phyloP scores from a whole-genome alignment of 2,113 vertebrate genomes.

The Triplophysa dalaica region DNA sequence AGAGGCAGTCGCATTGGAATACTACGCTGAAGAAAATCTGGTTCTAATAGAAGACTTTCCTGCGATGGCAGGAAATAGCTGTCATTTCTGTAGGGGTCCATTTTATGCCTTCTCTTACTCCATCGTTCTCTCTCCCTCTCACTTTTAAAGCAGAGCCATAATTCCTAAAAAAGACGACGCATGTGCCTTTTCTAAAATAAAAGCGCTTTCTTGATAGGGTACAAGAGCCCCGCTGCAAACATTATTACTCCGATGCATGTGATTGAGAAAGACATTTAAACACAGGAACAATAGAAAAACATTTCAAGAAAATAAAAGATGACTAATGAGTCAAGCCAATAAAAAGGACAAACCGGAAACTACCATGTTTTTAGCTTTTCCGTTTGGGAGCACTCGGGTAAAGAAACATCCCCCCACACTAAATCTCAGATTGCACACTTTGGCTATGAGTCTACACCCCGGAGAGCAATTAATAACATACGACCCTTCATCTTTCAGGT shows the following conservation, averaged over 20 bases:
- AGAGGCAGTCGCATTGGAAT: conserved; percentile 52
- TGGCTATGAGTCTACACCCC: conserved; percentile 17
- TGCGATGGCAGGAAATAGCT: conserved; percentile 81
- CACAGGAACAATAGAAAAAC: too few relatives aligned
- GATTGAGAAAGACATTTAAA: too few relatives aligned
- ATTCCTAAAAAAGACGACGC: neutral
- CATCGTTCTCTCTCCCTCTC: neutral
- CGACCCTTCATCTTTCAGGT: neutral
- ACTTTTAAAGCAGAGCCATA: neutral
- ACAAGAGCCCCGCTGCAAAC: neutral
- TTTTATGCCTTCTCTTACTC: neutral
- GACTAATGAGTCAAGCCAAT: too few relatives aligned
- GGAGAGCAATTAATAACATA: neutral
- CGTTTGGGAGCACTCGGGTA: too few relatives aligned
- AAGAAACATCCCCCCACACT: too few relatives aligned
- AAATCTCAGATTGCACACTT: conserved; percentile 26
- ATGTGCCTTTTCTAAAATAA: neutral
- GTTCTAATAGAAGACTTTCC: conserved; percentile 81
- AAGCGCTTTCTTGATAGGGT: neutral
- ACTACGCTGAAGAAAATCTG: conserved; percentile 73
- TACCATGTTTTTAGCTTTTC: too few relatives aligned
- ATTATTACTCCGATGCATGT: neutral
- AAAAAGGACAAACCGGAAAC: too few relatives aligned
- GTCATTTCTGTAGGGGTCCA: conserved; percentile 69
- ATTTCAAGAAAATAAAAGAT: neutral